A percentile compares a stretch with the other conserved stretches of the same genome.
These are phyloP conservation scores for human (Homo sapiens) DNA, from an alignment of 2,113 vertebrate species.

Conservation along the genomic window DNA sequence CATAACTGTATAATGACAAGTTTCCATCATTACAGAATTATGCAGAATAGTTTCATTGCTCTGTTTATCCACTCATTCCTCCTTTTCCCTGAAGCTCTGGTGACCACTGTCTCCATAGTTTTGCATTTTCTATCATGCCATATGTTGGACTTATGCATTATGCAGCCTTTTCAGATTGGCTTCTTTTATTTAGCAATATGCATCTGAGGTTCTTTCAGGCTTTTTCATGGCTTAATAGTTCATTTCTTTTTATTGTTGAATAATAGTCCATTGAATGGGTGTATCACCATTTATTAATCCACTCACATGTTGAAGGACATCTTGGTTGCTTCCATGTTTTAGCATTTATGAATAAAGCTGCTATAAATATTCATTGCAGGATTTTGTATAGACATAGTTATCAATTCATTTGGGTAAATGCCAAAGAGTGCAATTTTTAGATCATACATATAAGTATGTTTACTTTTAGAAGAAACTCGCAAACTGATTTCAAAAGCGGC, in stretches of 20 bases:
- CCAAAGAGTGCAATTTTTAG: neutral
- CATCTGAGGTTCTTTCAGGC: neutral
- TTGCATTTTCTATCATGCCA: neutral
- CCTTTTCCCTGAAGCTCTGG: neutral
- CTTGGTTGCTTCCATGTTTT: neutral
- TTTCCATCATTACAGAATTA: neutral
- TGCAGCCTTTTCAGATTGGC: neutral
- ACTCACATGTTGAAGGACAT: neutral
- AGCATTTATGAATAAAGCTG: neutral
- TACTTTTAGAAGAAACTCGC: neutral
- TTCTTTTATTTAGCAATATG: neutral
- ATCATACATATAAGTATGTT: neutral
- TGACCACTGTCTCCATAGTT: neutral
- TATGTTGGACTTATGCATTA: neutral
- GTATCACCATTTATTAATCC: neutral
- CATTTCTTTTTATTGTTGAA: neutral
- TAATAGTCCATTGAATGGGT: neutral
- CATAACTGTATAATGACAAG: neutral
- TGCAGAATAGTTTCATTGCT: neutral
- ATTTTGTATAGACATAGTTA: neutral
- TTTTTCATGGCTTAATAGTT: neutral
- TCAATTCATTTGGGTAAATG: neutral
- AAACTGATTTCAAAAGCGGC: neutral
- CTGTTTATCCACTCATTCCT: neutral
- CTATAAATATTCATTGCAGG: neutral